Conservation (phyloP, 2,797 vertebrate species). For the Discoglossus pictus region DNA sequence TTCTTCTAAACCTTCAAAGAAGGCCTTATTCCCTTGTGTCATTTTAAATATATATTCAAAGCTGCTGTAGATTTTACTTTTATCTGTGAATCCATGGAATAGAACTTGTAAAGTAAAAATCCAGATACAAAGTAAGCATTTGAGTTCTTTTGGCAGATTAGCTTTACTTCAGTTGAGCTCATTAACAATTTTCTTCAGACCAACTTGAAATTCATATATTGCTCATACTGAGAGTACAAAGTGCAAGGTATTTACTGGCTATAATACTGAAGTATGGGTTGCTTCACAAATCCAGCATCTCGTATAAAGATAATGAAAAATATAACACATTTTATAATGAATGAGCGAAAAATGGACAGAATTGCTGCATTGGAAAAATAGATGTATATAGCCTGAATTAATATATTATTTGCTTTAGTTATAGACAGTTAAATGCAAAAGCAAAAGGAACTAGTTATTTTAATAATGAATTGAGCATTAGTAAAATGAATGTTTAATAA, state of each 20-base stretch:
- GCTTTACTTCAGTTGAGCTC: slow-evolving; percentile 41
- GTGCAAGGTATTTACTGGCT: slow-evolving; percentile 19
- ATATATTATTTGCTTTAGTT: too few species aligned
- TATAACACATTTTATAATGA: slow-evolving; percentile 23
- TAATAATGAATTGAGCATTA: too few species aligned
- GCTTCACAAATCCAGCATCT: background rate
- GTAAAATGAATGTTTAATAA: too few species aligned
- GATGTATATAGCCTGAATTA: background rate
- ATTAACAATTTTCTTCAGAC: slow-evolving; percentile 40
- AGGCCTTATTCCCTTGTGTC: slow-evolving; percentile 37
- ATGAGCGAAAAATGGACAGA: background rate
- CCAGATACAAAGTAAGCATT: slow-evolving; percentile 44
- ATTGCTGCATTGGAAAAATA: background rate
- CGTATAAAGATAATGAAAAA: background rate
- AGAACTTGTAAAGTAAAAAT: slow-evolving; percentile 35
- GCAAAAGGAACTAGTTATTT: too few species aligned
- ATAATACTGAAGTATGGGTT: slow-evolving; percentile 11
- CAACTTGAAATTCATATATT: slow-evolving; percentile 48
- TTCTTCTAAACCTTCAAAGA: slow-evolving; percentile 38
- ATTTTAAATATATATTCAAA: slow-evolving; percentile 47
- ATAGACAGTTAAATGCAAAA: too few species aligned
- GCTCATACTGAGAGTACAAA: slow-evolving; percentile 34
- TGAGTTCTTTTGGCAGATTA: slow-evolving; percentile 41
- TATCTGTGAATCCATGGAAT: slow-evolving; percentile 42
- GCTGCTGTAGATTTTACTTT: slow-evolving; percentile 41